Conservation (phyloP, 2,888 invertebrate species). For the Drosophila paramelanica region DNA sequence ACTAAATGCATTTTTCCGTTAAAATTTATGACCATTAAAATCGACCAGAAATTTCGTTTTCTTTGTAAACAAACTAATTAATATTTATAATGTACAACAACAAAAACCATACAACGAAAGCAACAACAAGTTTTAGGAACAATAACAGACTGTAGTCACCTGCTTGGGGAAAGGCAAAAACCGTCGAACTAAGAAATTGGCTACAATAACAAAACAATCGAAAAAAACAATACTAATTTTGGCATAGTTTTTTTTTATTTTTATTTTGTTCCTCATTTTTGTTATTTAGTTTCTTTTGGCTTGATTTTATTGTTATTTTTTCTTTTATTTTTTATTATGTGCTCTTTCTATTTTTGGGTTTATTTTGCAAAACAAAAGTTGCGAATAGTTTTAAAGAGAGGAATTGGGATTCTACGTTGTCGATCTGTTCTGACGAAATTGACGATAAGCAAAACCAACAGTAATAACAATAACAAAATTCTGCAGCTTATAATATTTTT, state of each 20-base stretch:
- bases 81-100: conserved; percentile 63
- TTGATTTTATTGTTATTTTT: conserved; percentile 13
- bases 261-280: conserved; percentile 30
- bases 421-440: conserved; percentile 1
- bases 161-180: conserved; percentile 33
- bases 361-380: conserved; percentile 50
- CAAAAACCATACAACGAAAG: neutral
- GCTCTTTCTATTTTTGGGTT: conserved; percentile 20
- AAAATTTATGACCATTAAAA: conserved; percentile 45
- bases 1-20: conserved; percentile 60
- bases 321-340: conserved; percentile 14
- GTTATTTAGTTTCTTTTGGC: conserved; percentile 10
- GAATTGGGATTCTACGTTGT: no score
- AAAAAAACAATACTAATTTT: conserved; percentile 36
- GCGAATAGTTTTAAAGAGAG: conserved; percentile 30
- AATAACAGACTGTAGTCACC: conserved; percentile 42
- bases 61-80: conserved; percentile 74
- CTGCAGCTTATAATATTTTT: conserved; percentile 16
- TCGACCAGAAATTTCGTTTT: conserved; percentile 54
- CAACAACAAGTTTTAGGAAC: conserved; percentile 8
- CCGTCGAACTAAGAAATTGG: conserved; percentile 20
- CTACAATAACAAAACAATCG: conserved; percentile 25
- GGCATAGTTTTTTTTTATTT: conserved; percentile 39
- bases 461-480: conserved; percentile 12
- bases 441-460: conserved; percentile 34